Conservation (phyloP, 2,113 vertebrate species). For the Mesitornis unicolor region DNA sequence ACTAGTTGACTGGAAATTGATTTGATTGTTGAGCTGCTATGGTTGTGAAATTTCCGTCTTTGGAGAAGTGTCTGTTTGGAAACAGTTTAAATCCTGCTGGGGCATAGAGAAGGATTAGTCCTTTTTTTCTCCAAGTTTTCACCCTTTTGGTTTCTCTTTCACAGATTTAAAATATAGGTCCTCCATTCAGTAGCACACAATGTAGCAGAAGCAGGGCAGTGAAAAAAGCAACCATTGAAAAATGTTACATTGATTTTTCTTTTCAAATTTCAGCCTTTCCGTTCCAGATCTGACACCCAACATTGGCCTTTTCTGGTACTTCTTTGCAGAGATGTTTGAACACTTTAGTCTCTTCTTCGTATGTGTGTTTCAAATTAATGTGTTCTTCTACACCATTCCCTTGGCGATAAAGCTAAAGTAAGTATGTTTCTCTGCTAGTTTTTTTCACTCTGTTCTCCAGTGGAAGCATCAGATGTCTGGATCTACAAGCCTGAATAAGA, state of each 20-base stretch:
- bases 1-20: neutral
- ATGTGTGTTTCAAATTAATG: slow-evolving; percentile 98
- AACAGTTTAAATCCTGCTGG: neutral
- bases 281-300: slow-evolving; percentile 97
- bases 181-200: neutral
- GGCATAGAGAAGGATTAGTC: neutral
- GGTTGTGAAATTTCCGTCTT: neutral
- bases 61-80: neutral
- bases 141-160: neutral
- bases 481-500: neutral
- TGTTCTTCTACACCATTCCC: slow-evolving; percentile 96
- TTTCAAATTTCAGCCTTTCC: slow-evolving; percentile 84
- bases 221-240: neutral
- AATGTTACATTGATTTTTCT: neutral
- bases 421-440: slow-evolving; percentile 48
- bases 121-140: neutral
- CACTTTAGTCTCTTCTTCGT: slow-evolving; percentile 98
- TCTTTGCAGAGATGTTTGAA: slow-evolving; percentile 99
- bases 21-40: neutral
- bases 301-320: slow-evolving; percentile 99
- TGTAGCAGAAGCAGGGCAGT: neutral
- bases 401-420: slow-evolving; percentile 96
- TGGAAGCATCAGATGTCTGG: neutral
- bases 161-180: neutral
- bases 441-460: neutral